These are phyloP conservation scores for Copidosoma aretas DNA, from an alignment of 2,888 invertebrate species.

Conservation along the genomic window DNA sequence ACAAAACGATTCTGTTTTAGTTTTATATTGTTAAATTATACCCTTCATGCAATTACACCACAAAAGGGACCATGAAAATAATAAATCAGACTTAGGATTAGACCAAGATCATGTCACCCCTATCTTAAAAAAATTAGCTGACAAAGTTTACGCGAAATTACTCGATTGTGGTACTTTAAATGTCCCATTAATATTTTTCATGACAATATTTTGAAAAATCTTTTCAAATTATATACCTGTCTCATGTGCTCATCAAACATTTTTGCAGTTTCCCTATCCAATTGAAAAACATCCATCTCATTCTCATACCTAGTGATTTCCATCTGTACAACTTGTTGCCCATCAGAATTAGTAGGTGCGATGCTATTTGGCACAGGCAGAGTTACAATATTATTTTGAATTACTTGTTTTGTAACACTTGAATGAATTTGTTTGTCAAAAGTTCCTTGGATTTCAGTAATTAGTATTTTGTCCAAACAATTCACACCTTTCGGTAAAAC, in stretches of 20 bases:
- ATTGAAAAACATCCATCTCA: slow-evolving; percentile 56
- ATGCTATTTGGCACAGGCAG: slow-evolving; percentile 59
- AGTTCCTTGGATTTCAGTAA: slow-evolving; percentile 49
- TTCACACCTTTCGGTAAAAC: slow-evolving; percentile 52
- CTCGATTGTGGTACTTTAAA: no score
- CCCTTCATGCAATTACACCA: no score
- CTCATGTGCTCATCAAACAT: slow-evolving; percentile 50
- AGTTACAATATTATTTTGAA: slow-evolving; percentile 49
- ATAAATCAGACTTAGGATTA: no score
- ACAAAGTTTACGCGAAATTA: no score
- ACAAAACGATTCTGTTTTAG: no score
- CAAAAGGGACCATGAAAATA: no score
- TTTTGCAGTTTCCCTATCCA: slow-evolving; percentile 57
- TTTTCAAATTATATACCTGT: slow-evolving; percentile 27
- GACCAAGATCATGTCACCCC: no score
- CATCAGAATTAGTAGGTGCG: slow-evolving; percentile 52
- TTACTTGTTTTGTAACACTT: slow-evolving; percentile 29
- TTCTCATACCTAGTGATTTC: slow-evolving; percentile 53
- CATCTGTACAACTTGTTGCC: slow-evolving; percentile 57
- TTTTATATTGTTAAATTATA: neutral
- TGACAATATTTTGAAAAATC: neutral
- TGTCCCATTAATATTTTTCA: no score
- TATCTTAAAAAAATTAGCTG: no score
- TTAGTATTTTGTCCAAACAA: slow-evolving; percentile 47
- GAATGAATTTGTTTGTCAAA: slow-evolving; percentile 31